phyloP scores from a whole-genome alignment of 2,797 vertebrate genomes.

The Hybognathus amarus region DNA sequence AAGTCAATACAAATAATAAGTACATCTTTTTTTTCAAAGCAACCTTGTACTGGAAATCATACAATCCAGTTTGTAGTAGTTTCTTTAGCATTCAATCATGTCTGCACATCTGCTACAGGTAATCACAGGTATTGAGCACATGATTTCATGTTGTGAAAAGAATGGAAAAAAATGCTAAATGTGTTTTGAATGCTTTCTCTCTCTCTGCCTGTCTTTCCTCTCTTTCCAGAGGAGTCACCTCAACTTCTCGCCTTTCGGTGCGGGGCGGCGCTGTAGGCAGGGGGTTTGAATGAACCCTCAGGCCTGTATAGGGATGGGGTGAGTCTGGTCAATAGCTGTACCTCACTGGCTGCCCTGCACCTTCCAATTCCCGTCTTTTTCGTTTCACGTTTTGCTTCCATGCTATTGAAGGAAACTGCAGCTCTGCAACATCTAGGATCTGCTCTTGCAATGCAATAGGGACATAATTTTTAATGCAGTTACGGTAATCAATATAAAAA shows the following conservation, averaged over 20 bases:
- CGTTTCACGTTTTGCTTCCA: slow-evolving; percentile 26
- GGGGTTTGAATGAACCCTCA: slow-evolving; percentile 56
- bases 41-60: not conserved
- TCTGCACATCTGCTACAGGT: not conserved
- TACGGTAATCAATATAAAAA: not conserved
- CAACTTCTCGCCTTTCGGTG: slow-evolving; percentile 85
- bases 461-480: not conserved
- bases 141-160: slow-evolving; percentile 11
- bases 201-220: slow-evolving; percentile 53
- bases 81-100: slow-evolving; percentile 11
- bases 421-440: slow-evolving; percentile 49
- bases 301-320: slow-evolving; percentile 74
- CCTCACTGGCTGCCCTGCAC: slow-evolving; percentile 44
- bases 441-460: not conserved
- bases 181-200: slow-evolving; percentile 40
- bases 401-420: slow-evolving; percentile 68
- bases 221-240: slow-evolving; percentile 82
- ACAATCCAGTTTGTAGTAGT: not conserved
- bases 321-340: slow-evolving; percentile 69
- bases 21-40: not conserved
- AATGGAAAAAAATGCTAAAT: slow-evolving; percentile 28
- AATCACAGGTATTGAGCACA: not conserved
- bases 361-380: slow-evolving; percentile 29
- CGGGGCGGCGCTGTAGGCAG: slow-evolving; percentile 82
- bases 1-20: too few relatives aligned